Evolutionary conservation across 1,140 invertebrate genomes (phyloP), one percentile per base, ranked within the genome.

Genomic region (Conopomorpha cramerella): DNA sequence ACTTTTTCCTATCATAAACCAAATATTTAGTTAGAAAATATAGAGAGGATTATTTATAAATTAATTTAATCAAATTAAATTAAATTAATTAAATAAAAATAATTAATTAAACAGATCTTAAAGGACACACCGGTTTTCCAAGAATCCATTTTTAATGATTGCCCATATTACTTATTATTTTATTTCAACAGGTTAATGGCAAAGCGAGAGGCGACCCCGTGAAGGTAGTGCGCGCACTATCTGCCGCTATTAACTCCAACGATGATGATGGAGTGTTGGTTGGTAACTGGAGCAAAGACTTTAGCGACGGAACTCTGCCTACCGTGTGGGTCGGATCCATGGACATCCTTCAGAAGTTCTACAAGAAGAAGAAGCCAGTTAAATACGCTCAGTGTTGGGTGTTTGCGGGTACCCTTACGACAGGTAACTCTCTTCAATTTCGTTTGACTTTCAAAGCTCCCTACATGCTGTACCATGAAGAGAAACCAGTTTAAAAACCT

Each of bases 331-430:
- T 90, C 3, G 93, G 92, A 1, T 94, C 91, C 25, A 81, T 87
- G 17, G 84, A 87, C 32, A 97, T 97, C 42, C 66, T 97, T 0
- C 90, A 95, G 55, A 81, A 91, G 54, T 97, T 86, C 70, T 88
- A 88, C 49, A 84, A 85, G 38, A 92, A 84, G n/a, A 91, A 89
- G 43, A 89, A 88, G 49, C 88, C 93, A 0, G 93, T 97, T 0
- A 94, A 93, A 64, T 98, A 90, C 56, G 95, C 91, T 0, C 95
- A 98, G 49, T 98, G 94, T 55, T 98, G 94, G 94, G 92, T 97
- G 1, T 98, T 95, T 61, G 85, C 93, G 11, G 94, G 92, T 4
- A 87, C 96, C 3, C 59, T 93, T 14, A 90, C 92, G 0, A 93
- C 92, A 45, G 76, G 87, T 89, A 76, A 73, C 76, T 23, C n/a